Evolutionary conservation across 2,888 invertebrate genomes (phyloP).

Genomic region (Drosophila nr. medialis): DNA sequence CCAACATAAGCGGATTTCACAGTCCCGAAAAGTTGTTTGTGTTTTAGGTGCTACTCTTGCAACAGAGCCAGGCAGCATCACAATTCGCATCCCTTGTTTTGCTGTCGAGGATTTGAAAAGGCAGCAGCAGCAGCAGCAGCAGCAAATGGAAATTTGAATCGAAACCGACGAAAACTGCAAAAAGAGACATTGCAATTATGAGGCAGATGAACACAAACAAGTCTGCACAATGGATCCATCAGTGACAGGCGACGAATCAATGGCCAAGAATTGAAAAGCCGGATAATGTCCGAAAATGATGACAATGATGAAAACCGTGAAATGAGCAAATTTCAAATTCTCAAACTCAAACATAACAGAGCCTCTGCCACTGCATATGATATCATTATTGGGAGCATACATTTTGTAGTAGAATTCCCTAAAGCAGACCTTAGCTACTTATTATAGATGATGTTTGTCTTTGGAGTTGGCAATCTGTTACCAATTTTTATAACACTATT

Average conservation of each 20-base stretch:
- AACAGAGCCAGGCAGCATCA: not conserved
- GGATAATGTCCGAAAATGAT: slow-evolving; percentile 53
- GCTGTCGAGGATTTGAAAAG: slow-evolving; percentile 29
- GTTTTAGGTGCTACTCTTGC: slow-evolving; percentile 34
- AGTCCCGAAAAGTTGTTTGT: slow-evolving; percentile 25
- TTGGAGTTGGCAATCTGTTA: not conserved
- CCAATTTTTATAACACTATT: not conserved
- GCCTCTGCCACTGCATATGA: not conserved
- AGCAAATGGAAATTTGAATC: slow-evolving; percentile 59
- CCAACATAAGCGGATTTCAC: slow-evolving; percentile 76
- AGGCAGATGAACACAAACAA: slow-evolving; percentile 51
- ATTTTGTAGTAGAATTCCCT: not conserved
- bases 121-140: slow-evolving; percentile 9
- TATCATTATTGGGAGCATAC: not conserved
- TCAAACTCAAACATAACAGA: not conserved
- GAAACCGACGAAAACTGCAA: slow-evolving; percentile 30
- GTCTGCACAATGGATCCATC: slow-evolving; percentile 41
- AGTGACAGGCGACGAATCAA: slow-evolving; percentile 55
- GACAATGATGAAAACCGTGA: slow-evolving; percentile 59
- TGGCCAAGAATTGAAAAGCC: slow-evolving; percentile 34
- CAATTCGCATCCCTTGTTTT: slow-evolving; percentile 16
- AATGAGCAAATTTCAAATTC: slow-evolving; percentile 71
- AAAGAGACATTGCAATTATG: slow-evolving; percentile 69
- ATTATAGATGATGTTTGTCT: not conserved
- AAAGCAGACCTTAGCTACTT: not conserved